Evolutionary conservation across 2,113 vertebrate species (phyloP).

Genomic region (Antechinus stuartii): DNA sequence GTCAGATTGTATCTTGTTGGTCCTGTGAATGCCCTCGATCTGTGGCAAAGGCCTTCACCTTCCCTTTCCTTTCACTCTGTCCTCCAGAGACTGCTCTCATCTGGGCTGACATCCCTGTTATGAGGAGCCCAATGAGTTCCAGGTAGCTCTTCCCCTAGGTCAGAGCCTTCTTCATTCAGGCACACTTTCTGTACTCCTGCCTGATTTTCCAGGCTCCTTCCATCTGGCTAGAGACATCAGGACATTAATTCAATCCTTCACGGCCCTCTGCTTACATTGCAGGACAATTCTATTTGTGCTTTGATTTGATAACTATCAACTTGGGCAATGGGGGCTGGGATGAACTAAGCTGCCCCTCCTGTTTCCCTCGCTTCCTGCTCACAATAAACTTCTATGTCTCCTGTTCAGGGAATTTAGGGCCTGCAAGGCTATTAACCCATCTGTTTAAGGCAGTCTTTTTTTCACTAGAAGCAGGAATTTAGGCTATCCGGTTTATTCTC

Average conservation of each 20-base stretch:
- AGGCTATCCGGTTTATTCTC: not conserved
- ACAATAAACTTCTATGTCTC: not conserved
- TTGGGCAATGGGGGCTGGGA: not conserved
- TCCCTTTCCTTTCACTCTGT: not conserved
- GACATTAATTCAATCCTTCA: conserved; percentile 4
- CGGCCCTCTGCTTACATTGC: not conserved
- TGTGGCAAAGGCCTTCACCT: not conserved
- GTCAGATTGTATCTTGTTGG: not conserved
- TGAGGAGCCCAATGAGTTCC: not conserved
- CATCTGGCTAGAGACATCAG: conserved; percentile 5
- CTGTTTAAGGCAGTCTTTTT: not conserved
- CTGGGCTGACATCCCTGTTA: not conserved
- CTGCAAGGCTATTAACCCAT: not conserved
- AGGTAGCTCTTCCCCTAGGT: not conserved
- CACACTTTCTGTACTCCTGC: not conserved
- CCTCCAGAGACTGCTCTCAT: not conserved
- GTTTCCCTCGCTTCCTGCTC: not conserved
- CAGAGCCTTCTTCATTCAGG: not conserved
- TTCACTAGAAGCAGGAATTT: not conserved
- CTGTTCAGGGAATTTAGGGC: not conserved
- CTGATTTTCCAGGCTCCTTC: not conserved
- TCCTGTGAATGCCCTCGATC: not conserved
- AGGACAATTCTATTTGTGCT: conserved; percentile 7
- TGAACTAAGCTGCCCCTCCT: not conserved
- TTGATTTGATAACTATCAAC: not conserved